These are phyloP conservation scores for Pluvianellus socialis DNA, from an alignment of 2,113 vertebrate species.

Conservation along the genomic window DNA sequence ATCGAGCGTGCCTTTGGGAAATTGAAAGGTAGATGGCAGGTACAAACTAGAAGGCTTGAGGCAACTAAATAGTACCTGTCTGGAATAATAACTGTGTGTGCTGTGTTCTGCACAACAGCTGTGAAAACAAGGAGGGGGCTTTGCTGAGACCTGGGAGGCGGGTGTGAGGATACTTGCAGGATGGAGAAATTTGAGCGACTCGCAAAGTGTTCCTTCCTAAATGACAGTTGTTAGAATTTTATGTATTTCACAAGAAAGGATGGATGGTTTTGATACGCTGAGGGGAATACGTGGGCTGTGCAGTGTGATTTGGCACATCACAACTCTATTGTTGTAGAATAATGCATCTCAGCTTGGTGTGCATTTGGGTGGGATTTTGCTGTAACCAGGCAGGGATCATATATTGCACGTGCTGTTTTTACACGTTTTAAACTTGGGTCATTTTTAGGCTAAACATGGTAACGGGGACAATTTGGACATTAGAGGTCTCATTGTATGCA, in stretches of 20 bases:
- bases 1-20: background rate
- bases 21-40: background rate
- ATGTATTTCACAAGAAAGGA: background rate
- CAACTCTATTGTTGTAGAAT: background rate
- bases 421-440: background rate
- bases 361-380: background rate
- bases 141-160: background rate
- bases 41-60: background rate
- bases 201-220: background rate
- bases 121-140: background rate
- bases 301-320: background rate
- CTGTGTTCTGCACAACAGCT: background rate
- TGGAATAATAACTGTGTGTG: background rate
- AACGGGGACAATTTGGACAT: background rate
- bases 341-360: background rate
- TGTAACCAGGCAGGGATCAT: background rate
- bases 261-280: background rate
- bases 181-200: background rate
- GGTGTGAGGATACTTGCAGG: background rate
- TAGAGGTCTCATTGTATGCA: background rate
- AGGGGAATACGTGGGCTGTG: background rate
- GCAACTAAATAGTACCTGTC: background rate
- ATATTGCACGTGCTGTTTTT: background rate
- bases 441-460: background rate
- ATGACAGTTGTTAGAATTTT: background rate